Percentiles rank a stretch among this genome's conserved stretches.
Conservation (phyloP, 2,888 invertebrate species). For the Crioceris asparagi region DNA sequence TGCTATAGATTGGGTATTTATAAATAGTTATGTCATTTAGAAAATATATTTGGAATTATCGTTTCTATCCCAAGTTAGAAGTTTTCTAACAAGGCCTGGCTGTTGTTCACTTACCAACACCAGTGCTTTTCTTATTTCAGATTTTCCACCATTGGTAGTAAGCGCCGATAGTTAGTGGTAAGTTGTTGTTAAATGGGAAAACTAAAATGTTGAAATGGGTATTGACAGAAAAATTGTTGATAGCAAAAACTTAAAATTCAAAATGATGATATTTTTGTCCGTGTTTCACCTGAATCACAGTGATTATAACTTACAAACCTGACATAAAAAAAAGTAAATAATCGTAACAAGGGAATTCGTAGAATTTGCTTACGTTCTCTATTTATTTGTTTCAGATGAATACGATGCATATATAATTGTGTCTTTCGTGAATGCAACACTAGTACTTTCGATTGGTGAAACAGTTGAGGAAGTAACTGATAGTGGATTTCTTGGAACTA, state of each 20-base stretch:
- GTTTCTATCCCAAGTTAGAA: neutral
- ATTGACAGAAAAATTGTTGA: too few species aligned
- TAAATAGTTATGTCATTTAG: too few species aligned
- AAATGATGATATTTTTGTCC: constrained; percentile 34
- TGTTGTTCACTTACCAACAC: constrained; percentile 63
- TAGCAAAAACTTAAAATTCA: too few species aligned
- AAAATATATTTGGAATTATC: too few species aligned
- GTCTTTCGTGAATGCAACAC: constrained; percentile 96
- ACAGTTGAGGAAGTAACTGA: constrained; percentile 99
- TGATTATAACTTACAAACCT: constrained; percentile 31
- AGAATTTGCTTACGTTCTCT: neutral
- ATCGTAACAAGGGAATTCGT: too few species aligned
- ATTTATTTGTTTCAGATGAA: constrained; percentile 76
- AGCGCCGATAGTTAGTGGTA: constrained; percentile 6
- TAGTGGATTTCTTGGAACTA: constrained; percentile 97
- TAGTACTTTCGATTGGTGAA: constrained; percentile 98
- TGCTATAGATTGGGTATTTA: too few species aligned
- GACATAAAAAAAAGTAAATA: constrained; percentile 10
- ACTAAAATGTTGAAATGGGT: too few species aligned
- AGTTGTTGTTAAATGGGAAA: too few species aligned
- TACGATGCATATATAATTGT: constrained; percentile 99
- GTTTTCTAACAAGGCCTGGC: constrained; percentile 43
- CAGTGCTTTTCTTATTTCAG: constrained; percentile 59
- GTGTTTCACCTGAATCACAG: constrained; percentile 37
- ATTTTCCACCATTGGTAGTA: constrained; percentile 15